phyloP scores from a whole-genome alignment of 2,797 vertebrate species.

The Muscicapa comitata region DNA sequence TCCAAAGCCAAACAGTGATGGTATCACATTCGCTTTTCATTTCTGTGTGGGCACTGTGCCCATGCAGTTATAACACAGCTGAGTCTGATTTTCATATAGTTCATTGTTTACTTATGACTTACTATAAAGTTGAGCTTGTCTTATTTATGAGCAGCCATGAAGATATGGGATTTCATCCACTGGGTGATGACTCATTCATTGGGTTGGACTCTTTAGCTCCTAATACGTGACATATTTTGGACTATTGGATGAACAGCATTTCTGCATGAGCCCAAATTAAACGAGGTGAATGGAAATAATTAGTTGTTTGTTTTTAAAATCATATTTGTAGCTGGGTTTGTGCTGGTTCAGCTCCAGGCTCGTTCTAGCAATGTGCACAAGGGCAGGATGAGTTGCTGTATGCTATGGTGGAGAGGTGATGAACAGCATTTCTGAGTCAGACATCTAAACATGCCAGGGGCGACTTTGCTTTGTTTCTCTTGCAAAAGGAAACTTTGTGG shows the following conservation, averaged over 20 bases:
- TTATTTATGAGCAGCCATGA: constrained; percentile 60
- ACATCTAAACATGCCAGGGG: neutral
- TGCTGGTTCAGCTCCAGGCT: neutral
- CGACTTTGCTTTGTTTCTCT: neutral
- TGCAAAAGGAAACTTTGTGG: neutral
- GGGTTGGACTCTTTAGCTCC: constrained; percentile 26
- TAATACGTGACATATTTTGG: constrained; percentile 49
- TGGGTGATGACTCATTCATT: constrained; percentile 56
- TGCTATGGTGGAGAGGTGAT: accelerated
- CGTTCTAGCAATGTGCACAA: neutral
- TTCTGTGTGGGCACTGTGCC: constrained; percentile 8
- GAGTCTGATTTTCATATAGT: constrained; percentile 59
- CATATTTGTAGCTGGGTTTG: constrained; percentile 21
- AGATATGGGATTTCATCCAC: constrained; percentile 57
- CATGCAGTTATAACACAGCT: constrained; percentile 37
- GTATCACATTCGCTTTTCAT: constrained; percentile 49
- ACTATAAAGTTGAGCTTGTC: constrained; percentile 54
- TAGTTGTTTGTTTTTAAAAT: constrained; percentile 40
- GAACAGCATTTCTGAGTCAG: neutral
- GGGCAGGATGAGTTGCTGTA: neutral
- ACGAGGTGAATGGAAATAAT: constrained; percentile 43
- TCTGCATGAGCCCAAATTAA: constrained; percentile 5
- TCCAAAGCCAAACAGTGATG: neutral
- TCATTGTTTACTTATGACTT: constrained; percentile 69
- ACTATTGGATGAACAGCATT: constrained; percentile 7